These are phyloP conservation scores for Charaxes varanes DNA, from an alignment of 1,140 invertebrate genomes.

Conservation along the genomic window DNA sequence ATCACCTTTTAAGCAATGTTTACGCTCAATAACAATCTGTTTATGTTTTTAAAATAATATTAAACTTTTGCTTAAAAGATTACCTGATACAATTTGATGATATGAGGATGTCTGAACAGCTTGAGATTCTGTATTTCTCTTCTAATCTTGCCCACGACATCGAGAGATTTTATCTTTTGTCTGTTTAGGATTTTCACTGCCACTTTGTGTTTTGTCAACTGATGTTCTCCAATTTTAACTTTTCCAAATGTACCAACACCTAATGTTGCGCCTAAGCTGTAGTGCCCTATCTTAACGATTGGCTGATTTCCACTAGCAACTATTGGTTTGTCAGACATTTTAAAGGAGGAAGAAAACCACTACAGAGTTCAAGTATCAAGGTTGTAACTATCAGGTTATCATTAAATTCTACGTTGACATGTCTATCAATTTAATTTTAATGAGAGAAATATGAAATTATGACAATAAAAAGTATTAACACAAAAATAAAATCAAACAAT, in stretches of 20 bases:
- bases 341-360: slow-evolving; percentile 4
- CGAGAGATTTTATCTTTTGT: slow-evolving; percentile 98
- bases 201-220: slow-evolving; percentile 98
- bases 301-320: slow-evolving; percentile 77
- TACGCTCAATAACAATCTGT: not conserved
- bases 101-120: slow-evolving; percentile 98
- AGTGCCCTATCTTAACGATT: slow-evolving; percentile 94
- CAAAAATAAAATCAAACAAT: slow-evolving; percentile 9
- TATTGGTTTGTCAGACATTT: slow-evolving; percentile 77
- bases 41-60: not conserved
- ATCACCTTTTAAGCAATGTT: too few species aligned
- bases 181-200: slow-evolving; percentile 99
- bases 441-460: too few species aligned
- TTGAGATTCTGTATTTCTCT: slow-evolving; percentile 99
- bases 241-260: slow-evolving; percentile 96
- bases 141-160: slow-evolving; percentile 99
- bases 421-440: too few species aligned
- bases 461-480: slow-evolving; percentile 1
- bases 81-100: slow-evolving; percentile 96
- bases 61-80: slow-evolving; percentile 1
- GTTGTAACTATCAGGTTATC: slow-evolving; percentile 1
- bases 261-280: slow-evolving; percentile 91
- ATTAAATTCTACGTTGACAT: slow-evolving; percentile 7
- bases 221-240: slow-evolving; percentile 98
- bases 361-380: slow-evolving; percentile 14